Evolutionary conservation across 2,888 invertebrate species (phyloP).

Genomic region (Isotomurus palustris): DNA sequence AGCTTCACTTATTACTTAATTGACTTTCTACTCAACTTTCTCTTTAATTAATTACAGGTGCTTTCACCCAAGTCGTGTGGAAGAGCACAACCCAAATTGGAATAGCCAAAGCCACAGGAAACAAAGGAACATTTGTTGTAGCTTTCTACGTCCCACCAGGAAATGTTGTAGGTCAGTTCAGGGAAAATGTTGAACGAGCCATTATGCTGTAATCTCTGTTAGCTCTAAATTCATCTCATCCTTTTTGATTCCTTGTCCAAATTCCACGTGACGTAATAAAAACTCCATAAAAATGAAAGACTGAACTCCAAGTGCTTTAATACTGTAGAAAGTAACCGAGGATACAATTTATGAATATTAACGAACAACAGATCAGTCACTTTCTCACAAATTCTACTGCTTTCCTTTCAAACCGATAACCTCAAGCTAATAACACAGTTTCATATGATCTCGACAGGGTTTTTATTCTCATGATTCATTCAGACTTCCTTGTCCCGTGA

Average conservation of each 20-base stretch:
- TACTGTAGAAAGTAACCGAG: too few relatives aligned
- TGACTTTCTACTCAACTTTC: neutral
- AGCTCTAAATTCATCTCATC: neutral
- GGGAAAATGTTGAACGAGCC: slow-evolving; percentile 5
- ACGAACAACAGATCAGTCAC: too few relatives aligned
- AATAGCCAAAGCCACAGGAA: slow-evolving; percentile 67
- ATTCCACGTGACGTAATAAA: too few relatives aligned
- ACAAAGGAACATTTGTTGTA: slow-evolving; percentile 72
- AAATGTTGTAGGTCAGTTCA: slow-evolving; percentile 53
- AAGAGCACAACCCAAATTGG: slow-evolving; percentile 68
- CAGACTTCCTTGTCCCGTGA: too few relatives aligned
- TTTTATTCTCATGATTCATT: too few relatives aligned
- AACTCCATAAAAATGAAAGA: too few relatives aligned
- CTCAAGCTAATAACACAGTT: too few relatives aligned
- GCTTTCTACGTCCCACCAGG: slow-evolving; percentile 87
- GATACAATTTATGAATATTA: too few relatives aligned
- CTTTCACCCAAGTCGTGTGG: slow-evolving; percentile 82
- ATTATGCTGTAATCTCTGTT: neutral
- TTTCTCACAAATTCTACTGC: too few relatives aligned
- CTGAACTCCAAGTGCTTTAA: too few relatives aligned
- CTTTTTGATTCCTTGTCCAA: neutral
- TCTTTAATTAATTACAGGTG: slow-evolving; percentile 54
- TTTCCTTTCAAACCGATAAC: too few relatives aligned
- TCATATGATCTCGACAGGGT: too few relatives aligned
- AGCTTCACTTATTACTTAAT: neutral